These are phyloP conservation scores for Anarsia innoxiella DNA, from an alignment of 2,888 invertebrate genomes.

Conservation along the genomic window DNA sequence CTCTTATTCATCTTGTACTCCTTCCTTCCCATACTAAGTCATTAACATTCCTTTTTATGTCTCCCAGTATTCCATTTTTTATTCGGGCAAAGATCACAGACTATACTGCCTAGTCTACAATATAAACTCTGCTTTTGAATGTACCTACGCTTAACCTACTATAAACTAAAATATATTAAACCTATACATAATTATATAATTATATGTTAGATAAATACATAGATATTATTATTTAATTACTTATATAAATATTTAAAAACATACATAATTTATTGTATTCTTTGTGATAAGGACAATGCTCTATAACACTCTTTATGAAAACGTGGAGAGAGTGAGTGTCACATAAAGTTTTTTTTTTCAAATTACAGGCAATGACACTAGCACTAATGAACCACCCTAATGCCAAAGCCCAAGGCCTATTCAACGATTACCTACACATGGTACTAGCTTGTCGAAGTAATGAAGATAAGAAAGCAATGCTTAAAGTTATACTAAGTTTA, in stretches of 20 bases:
- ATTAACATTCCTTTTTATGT: no score
- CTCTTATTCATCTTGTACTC: no score
- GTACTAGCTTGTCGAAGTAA: constrained; percentile 48
- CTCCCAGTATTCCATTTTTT: no score
- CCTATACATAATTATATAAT: no score
- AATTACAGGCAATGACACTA: constrained; percentile 50
- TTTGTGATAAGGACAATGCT: no score
- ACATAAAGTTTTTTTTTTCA: constrained; percentile 1
- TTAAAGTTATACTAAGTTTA: constrained; percentile 44
- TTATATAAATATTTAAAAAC: not conserved
- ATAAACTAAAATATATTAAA: no score
- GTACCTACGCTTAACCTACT: no score
- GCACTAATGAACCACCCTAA: constrained; percentile 58
- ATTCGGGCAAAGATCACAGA: no score
- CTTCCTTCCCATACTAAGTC: no score
- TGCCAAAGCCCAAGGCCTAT: constrained; percentile 38
- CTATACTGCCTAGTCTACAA: no score
- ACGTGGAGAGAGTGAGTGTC: not conserved
- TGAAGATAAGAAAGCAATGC: constrained; percentile 50
- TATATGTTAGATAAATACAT: not conserved
- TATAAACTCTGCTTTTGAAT: no score
- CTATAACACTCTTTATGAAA: not conserved
- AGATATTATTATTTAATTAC: not conserved
- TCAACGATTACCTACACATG: constrained; percentile 57
- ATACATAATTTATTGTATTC: not conserved